These are phyloP conservation scores for Manis javanica DNA, from an alignment of 2,797 vertebrate species.

Conservation along the genomic window DNA sequence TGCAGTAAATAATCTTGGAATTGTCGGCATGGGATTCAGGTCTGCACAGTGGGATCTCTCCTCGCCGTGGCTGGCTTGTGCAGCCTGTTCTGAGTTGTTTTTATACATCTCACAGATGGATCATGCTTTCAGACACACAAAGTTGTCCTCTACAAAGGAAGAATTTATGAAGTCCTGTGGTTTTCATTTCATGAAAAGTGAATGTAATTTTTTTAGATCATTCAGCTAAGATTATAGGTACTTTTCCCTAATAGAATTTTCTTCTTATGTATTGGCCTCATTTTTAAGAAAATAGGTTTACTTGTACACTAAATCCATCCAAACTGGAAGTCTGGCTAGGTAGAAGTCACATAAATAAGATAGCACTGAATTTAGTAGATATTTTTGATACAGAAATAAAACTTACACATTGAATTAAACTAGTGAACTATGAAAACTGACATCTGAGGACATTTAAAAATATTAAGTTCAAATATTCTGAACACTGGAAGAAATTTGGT, in stretches of 20 bases:
- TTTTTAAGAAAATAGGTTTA: slow-evolving; percentile 79
- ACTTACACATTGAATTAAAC: slow-evolving; percentile 43
- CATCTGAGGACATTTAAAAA: neutral
- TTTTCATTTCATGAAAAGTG: slow-evolving; percentile 79
- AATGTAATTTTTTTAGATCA: slow-evolving; percentile 76
- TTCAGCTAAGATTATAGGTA: slow-evolving; percentile 78
- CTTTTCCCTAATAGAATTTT: slow-evolving; percentile 78
- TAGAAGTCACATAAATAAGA: slow-evolving; percentile 49
- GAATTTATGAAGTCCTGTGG: slow-evolving; percentile 76
- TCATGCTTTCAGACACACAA: slow-evolving; percentile 60
- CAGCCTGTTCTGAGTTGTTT: slow-evolving; percentile 51
- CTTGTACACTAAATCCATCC: slow-evolving; percentile 62
- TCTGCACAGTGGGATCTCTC: slow-evolving; percentile 62
- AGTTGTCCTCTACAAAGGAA: slow-evolving; percentile 69
- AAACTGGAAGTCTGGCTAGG: slow-evolving; percentile 37
- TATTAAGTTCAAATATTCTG: slow-evolving; percentile 47
- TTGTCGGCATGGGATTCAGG: neutral
- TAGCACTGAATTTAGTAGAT: slow-evolving; percentile 17
- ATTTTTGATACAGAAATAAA: slow-evolving; percentile 43
- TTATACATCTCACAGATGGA: slow-evolving; percentile 36
- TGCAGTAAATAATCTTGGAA: slow-evolving; percentile 65
- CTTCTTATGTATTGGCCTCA: slow-evolving; percentile 72
- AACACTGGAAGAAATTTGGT: neutral
- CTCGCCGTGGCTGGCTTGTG: neutral
- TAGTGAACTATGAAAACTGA: neutral